These are phyloP conservation scores for Ophiothrix spiculata DNA, from an alignment of 35 echinoderm and acorn worm genomes.

Conservation along the genomic window DNA sequence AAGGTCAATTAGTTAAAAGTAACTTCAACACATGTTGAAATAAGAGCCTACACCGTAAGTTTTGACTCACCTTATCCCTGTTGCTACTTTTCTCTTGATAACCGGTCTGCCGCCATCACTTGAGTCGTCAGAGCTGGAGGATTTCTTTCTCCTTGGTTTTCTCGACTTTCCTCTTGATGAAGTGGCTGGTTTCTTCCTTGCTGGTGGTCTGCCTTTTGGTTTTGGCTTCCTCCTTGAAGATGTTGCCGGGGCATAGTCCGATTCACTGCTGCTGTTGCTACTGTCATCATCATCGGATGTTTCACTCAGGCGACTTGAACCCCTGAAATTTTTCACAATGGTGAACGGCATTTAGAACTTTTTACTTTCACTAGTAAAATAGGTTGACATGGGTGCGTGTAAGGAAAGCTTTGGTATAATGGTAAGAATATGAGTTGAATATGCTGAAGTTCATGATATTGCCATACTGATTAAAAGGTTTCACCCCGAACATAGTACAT, in stretches of 20 bases:
- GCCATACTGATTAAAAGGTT: no score
- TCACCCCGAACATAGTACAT: no score
- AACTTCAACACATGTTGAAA: no score
- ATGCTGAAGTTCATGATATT: no score
- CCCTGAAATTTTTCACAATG: constrained; percentile 15
- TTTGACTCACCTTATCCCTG: neutral
- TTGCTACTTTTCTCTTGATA: neutral
- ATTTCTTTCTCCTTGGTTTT: constrained; percentile 28
- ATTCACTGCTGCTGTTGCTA: constrained; percentile 83
- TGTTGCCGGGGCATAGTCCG: constrained; percentile 61
- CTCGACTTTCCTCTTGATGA: neutral
- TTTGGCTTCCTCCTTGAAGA: constrained; percentile 38
- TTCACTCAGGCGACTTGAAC: constrained; percentile 60
- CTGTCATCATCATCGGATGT: constrained; percentile 72
- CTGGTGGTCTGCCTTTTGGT: neutral
- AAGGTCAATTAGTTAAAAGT: no score
- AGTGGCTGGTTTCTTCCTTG: neutral
- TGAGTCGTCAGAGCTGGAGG: constrained; percentile 49
- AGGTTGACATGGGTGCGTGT: no score
- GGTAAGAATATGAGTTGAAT: no score
- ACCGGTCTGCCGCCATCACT: constrained; percentile 46
- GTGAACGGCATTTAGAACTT: neutral
- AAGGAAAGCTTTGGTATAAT: no score
- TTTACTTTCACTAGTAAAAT: no score
- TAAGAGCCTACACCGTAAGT: no score